phyloP scores from a whole-genome alignment of 2,888 invertebrate species.

The Pachycephus smyrnensis region DNA sequence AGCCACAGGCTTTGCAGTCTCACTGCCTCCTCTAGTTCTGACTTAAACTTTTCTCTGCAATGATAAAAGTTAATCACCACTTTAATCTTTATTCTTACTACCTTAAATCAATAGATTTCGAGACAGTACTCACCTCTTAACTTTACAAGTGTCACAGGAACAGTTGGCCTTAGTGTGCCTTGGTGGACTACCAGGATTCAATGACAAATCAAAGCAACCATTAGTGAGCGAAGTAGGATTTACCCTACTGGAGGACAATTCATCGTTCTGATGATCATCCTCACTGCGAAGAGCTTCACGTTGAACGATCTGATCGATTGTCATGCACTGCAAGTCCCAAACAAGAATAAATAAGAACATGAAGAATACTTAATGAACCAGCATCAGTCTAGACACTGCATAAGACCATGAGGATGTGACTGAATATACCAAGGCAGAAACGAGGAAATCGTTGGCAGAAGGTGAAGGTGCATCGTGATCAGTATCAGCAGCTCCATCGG shows the following conservation, averaged over 20 bases:
- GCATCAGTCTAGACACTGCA: not conserved
- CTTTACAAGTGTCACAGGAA: constrained; percentile 54
- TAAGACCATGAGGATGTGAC: not conserved
- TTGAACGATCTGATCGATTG: constrained; percentile 26
- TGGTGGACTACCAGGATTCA: constrained; percentile 21
- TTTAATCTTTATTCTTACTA: not conserved
- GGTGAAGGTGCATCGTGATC: constrained; percentile 34
- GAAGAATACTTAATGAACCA: not conserved
- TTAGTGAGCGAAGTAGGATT: constrained; percentile 21
- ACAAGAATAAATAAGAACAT: not conserved
- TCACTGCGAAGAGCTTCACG: not conserved
- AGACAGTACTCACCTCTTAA: constrained; percentile 46
- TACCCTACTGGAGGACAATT: not conserved
- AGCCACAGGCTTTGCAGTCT: constrained; percentile 68
- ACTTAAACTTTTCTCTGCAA: constrained; percentile 48
- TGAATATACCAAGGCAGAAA: constrained; percentile 35
- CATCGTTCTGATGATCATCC: constrained; percentile 3
- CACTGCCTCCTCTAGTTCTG: constrained; percentile 65
- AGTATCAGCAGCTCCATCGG: constrained; percentile 33
- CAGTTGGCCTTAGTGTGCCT: constrained; percentile 44
- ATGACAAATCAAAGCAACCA: constrained; percentile 25
- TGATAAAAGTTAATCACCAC: not conserved
- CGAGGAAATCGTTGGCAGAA: constrained; percentile 29
- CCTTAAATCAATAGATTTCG: not conserved
- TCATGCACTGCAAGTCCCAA: constrained; percentile 23